A percentile compares a stretch with the other conserved stretches of the same genome.
phyloP scores from a whole-genome alignment of 2,113 vertebrate species.

The Apistogramma diplotaenia region DNA sequence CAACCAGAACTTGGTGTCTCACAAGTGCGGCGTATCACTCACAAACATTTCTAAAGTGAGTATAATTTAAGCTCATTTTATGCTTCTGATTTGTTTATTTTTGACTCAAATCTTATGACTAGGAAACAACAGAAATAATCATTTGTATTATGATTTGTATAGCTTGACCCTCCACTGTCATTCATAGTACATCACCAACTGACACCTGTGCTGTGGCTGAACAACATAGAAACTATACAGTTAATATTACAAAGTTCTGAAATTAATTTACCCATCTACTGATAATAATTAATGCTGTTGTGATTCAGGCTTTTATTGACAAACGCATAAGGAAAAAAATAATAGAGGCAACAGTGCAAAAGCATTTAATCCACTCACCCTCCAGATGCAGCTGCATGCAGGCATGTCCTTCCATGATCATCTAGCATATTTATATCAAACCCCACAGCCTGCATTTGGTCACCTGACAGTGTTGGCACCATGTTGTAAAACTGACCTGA shows the following conservation, averaged over 20 bases:
- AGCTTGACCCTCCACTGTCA: background rate
- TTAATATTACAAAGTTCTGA: background rate
- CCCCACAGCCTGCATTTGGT: slow-evolving; percentile 80
- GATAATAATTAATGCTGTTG: background rate
- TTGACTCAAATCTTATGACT: background rate
- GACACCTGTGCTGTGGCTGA: background rate
- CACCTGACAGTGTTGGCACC: slow-evolving; percentile 68
- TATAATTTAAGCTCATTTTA: background rate
- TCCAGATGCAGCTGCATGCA: slow-evolving; percentile 95
- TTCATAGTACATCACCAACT: background rate
- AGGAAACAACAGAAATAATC: background rate
- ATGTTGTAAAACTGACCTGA: slow-evolving; percentile 92
- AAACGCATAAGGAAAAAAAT: background rate
- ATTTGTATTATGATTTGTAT: background rate
- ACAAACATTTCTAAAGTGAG: background rate
- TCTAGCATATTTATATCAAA: slow-evolving; percentile 91
- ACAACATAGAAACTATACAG: background rate
- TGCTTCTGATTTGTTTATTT: background rate
- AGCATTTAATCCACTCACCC: slow-evolving; percentile 74
- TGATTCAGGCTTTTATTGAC: background rate
- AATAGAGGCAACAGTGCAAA: background rate
- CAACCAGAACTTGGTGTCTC: background rate
- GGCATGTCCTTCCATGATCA: slow-evolving; percentile 89
- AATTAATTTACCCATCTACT: background rate
- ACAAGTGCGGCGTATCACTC: background rate